Evolutionary conservation across 37 sponge, comb jelly and placozoan genomes (phyloP).

Genomic region (Theonella swinhoei): DNA sequence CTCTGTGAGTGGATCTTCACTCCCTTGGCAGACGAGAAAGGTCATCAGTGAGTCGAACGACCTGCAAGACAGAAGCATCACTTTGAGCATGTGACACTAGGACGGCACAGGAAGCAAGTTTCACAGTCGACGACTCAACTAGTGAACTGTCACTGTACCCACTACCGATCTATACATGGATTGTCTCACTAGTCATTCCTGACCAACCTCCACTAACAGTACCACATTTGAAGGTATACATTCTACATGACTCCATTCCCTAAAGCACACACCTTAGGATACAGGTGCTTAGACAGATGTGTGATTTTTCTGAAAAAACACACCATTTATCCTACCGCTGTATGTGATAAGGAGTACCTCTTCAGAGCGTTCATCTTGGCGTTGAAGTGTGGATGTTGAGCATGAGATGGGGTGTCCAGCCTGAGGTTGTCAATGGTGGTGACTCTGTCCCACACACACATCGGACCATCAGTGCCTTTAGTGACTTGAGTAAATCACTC

Average conservation of each 20-base stretch:
- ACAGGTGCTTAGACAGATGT: too few relatives aligned
- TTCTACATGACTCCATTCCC: too few relatives aligned
- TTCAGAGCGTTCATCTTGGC: slow-evolving; percentile 98
- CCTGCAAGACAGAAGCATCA: slow-evolving; percentile 41
- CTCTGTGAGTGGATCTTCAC: slow-evolving; percentile 67
- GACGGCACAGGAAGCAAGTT: too few relatives aligned
- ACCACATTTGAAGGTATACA: too few relatives aligned
- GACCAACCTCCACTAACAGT: too few relatives aligned
- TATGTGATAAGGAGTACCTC: too few relatives aligned
- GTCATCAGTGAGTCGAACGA: slow-evolving; percentile 78
- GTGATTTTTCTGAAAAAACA: too few relatives aligned
- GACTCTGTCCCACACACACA: slow-evolving; percentile 48
- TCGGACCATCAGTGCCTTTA: slow-evolving; percentile 70
- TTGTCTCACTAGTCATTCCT: background rate
- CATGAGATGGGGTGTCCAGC: slow-evolving; percentile 72
- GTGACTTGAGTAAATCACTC: slow-evolving; percentile 73
- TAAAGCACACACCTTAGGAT: too few relatives aligned
- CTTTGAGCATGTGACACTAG: too few relatives aligned
- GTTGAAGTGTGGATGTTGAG: slow-evolving; percentile 96
- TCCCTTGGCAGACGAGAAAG: slow-evolving; percentile 54
- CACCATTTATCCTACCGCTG: too few relatives aligned
- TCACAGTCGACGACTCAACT: too few relatives aligned
- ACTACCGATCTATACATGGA: background rate
- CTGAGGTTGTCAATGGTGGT: slow-evolving; percentile 73
- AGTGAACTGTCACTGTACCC: too few relatives aligned